These are phyloP conservation scores for Rana temporaria DNA, from an alignment of 2,113 vertebrate genomes.

Conservation along the genomic window DNA sequence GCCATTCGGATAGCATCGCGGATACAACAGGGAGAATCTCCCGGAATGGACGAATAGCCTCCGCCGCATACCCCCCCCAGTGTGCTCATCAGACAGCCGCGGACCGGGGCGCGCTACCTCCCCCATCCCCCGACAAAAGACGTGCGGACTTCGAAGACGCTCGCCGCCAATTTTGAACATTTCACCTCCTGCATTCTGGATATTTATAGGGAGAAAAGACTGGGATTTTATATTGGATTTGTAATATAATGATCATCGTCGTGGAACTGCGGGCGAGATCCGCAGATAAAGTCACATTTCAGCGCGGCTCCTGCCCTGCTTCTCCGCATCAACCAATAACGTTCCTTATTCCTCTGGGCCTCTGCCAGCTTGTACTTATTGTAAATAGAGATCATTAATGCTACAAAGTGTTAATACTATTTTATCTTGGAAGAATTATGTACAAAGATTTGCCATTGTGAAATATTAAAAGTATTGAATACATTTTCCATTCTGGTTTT, in stretches of 20 bases:
- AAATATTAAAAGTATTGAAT: conserved; percentile 79
- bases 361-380: conserved; percentile 61
- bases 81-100: too few species aligned
- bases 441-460: conserved; percentile 73
- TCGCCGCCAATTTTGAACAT: too few species aligned
- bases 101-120: too few species aligned
- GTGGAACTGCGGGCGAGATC: background rate
- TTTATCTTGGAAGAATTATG: conserved; percentile 79
- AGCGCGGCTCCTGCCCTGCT: background rate
- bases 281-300: background rate
- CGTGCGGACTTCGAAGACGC: too few species aligned
- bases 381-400: conserved; percentile 76
- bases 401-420: conserved; percentile 75
- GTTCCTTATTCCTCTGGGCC: conserved; percentile 62
- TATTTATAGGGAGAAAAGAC: background rate
- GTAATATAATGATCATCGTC: background rate
- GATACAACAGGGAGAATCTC: conserved; percentile 97
- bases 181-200: too few species aligned
- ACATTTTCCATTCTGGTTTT: conserved; percentile 62
- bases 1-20: conserved; percentile 98
- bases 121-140: too few species aligned
- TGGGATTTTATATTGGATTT: background rate
- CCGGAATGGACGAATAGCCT: conserved; percentile 91
- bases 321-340: background rate
- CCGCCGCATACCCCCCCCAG: background rate